Conservation (phyloP, 2,888 invertebrate species). For the Watsonalla binaria region DNA sequence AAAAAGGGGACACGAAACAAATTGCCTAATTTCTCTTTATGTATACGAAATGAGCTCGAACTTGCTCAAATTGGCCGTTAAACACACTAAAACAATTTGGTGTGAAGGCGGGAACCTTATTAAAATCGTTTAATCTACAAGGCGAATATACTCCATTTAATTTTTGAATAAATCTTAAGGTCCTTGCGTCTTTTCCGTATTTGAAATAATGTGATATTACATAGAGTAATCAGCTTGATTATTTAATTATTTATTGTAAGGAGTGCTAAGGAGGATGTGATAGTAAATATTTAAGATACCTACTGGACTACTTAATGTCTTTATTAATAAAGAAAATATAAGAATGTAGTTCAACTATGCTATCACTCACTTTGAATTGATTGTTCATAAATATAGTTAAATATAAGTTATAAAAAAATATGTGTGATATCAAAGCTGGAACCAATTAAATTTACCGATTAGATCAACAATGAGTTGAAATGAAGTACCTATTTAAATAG, state of each 20-base stretch:
- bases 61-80: constrained; percentile 60
- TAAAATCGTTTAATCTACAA: constrained; percentile 57
- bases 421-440: too few species aligned
- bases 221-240: constrained; percentile 5
- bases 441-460: too few species aligned
- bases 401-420: too few species aligned
- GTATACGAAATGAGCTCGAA: constrained; percentile 60
- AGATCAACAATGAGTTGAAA: too few species aligned
- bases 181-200: constrained; percentile 24
- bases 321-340: too few species aligned
- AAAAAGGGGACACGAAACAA: constrained; percentile 54
- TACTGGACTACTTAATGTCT: too few species aligned
- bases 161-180: constrained; percentile 51
- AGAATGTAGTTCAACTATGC: too few species aligned
- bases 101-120: constrained; percentile 53
- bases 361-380: too few species aligned
- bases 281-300: too few species aligned
- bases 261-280: too few species aligned
- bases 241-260: too few species aligned
- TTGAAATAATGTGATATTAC: constrained; percentile 10
- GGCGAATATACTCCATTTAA: constrained; percentile 44
- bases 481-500: neutral
- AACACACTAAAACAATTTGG: constrained; percentile 63
- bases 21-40: constrained; percentile 66
- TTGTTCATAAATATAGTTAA: too few species aligned